Conservation (phyloP, 2,113 vertebrate genomes). For the Excalfactoria chinensis region DNA sequence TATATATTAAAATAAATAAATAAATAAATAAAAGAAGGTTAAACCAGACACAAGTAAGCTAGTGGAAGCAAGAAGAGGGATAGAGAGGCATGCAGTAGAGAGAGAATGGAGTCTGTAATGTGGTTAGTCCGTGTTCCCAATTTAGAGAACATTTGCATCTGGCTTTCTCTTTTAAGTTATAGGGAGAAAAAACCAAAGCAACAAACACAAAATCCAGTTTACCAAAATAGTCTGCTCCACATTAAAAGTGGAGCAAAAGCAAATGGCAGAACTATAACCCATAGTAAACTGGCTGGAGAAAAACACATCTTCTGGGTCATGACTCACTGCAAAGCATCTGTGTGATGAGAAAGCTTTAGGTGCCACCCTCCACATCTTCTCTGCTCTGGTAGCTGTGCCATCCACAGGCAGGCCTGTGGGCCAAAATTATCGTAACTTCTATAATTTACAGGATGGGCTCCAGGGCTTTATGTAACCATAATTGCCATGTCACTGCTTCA, state of each 20-base stretch:
- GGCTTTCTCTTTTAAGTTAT: background rate
- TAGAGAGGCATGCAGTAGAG: fast-evolving
- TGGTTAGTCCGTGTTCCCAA: background rate
- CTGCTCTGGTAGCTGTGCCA: background rate
- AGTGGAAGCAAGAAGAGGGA: background rate
- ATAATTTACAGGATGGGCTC: background rate
- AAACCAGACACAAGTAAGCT: background rate
- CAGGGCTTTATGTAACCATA: background rate
- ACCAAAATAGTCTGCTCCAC: background rate
- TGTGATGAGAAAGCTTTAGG: background rate
- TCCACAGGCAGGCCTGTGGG: background rate
- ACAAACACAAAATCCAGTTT: background rate
- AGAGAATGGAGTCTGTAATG: background rate
- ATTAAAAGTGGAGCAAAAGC: background rate
- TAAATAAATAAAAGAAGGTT: background rate
- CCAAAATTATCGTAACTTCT: background rate
- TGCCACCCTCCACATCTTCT: background rate
- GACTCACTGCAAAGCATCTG: background rate
- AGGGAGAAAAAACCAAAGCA: background rate
- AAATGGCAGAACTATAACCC: background rate
- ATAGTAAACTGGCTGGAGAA: background rate
- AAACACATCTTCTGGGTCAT: background rate
- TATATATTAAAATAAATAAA: background rate
- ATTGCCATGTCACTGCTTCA: background rate
- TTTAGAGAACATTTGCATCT: background rate